Evolutionary conservation across 2,797 vertebrate genomes (phyloP), one percentile per base, ranked within the genome.

Genomic region (Bufotes viridis): DNA sequence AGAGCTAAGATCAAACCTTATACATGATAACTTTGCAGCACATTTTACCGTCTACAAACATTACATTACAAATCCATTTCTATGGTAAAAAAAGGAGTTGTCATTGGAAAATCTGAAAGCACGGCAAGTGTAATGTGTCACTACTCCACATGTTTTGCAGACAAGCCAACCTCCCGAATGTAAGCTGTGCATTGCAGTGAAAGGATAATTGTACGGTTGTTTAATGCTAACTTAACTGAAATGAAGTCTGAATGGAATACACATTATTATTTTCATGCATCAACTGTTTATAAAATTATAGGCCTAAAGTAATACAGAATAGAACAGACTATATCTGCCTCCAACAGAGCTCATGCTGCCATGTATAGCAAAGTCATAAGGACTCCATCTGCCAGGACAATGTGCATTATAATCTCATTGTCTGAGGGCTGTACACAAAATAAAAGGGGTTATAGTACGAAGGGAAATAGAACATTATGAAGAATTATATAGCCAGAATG

Each of bases 251-350:
- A 82, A 86, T 86, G 72, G 84, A 89, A 86, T 82, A 81, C 88
- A 82, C 88, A 86, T 89, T 89, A 89, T 89, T 89, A 82, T 89
- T 86, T 89, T 89, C 80, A 89, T 89, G 88, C 88, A 86, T 89
- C 88, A 86, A 86, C 84, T 89, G 84, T 86, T 89, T 86, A 86
- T 86, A 86, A 89, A 89, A 89, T 89, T 89, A 89, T 86, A 89
- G 88, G 60, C 84, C 78, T 89, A 75, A 78, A 86, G 34, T 82
- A 86, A 89, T 76, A 61, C 29, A n/a, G 72, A 89, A 67, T 53
- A 57, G 53, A 82, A 60, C 58, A 67, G 87, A 65, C 87, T 85
- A 70, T 74, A 84, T 81, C 83, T 86, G 78, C 84, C 78, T 89
- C 83, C 61, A 17, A 86, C 84, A 24, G 84, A 86, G 79, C 88